A percentile compares a stretch with the other conserved stretches of the same genome.
phyloP scores from a whole-genome alignment of 2,113 vertebrate species.

The Stigmatopora argus region DNA sequence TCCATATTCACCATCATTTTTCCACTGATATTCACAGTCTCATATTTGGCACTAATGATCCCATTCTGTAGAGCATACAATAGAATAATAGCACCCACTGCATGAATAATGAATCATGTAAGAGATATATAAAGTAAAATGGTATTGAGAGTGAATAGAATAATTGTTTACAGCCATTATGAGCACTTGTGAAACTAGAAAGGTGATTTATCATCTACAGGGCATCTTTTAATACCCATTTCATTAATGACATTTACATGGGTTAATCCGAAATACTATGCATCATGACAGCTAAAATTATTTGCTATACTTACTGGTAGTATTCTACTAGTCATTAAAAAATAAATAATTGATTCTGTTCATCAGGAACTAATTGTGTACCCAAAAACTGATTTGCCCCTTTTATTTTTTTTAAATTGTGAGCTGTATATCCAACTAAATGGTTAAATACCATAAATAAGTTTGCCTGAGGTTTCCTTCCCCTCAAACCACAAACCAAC shows the following conservation, averaged over 20 bases:
- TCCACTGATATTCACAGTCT: conserved; percentile 57
- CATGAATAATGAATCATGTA: conserved; percentile 65
- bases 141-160: conserved; percentile 27
- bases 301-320: too few species aligned
- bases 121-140: conserved; percentile 45
- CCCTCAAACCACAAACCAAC: conserved; percentile 42
- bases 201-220: conserved; percentile 40
- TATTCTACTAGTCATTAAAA: too few species aligned
- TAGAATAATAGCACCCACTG: conserved; percentile 60
- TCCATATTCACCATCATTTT: conserved; percentile 39
- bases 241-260: too few species aligned
- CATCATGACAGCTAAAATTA: too few species aligned
- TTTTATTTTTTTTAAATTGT: too few species aligned
- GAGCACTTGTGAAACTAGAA: conserved; percentile 31
- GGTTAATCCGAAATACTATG: too few species aligned
- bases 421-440: too few species aligned
- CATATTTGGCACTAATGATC: conserved; percentile 65
- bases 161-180: conserved; percentile 60
- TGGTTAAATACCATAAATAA: too few species aligned
- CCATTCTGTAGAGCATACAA: conserved; percentile 58
- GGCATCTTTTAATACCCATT: conserved; percentile 46
- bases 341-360: too few species aligned
- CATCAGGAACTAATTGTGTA: too few species aligned
- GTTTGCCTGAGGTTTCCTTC: too few species aligned
- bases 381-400: too few species aligned